Conservation (phyloP, 2,797 vertebrate genomes). For the Scolopax rusticola region DNA sequence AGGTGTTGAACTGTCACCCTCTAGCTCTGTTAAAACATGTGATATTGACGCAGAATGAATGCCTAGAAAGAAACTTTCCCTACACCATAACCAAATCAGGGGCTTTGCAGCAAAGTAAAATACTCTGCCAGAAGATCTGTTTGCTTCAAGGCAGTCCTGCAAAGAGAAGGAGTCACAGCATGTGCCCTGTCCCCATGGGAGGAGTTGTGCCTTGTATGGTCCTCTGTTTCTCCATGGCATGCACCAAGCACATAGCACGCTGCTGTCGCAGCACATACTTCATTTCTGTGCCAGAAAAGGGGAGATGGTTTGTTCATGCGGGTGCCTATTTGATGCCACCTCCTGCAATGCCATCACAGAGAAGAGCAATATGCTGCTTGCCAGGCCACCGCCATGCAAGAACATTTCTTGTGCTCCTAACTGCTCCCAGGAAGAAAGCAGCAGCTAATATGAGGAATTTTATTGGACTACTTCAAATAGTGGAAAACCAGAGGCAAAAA, state of each 20-base stretch:
- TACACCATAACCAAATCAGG: background rate
- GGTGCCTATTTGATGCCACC: background rate
- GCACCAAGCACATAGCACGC: background rate
- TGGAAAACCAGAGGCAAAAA: background rate
- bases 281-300: background rate
- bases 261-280: background rate
- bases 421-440: background rate
- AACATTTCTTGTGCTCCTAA: background rate
- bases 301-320: background rate
- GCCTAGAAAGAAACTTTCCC: background rate
- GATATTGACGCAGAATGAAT: background rate
- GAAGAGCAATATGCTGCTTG: background rate
- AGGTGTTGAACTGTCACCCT: background rate
- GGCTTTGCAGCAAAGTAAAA: background rate
- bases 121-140: background rate
- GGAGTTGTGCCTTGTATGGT: background rate
- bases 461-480: background rate
- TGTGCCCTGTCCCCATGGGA: fast-evolving
- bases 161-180: background rate
- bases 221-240: background rate
- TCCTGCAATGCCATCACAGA: background rate
- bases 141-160: background rate
- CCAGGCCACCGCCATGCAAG: fast-evolving
- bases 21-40: background rate
- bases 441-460: background rate